Base-by-base conservation (phyloP, 2,113 vertebrate species). In the Chloroceryle aenea region DNA sequence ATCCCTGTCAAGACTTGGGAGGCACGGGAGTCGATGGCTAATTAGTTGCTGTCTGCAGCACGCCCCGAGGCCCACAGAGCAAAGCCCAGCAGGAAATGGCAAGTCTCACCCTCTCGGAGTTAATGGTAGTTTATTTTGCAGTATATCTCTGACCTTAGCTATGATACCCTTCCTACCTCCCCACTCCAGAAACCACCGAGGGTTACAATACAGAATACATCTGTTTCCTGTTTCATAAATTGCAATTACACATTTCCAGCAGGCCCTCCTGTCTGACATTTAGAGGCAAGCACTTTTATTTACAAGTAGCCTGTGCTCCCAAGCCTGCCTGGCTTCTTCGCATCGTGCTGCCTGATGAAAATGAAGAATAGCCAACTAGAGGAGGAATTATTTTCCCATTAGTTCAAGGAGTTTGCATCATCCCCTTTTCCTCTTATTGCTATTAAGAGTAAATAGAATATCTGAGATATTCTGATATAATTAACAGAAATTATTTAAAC, bases 161-260 rank as follows among this genome's bases (percentile, higher is more conserved):
- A 58, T 83, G 52, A 48, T 12, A 34, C 26, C 62, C 79, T 80
- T 82, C 71, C 68, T 43, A 90, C 76, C 77, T 81, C 83, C 64
- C 36, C 45, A 21, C 63, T 82, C n/a, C 69, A 77, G 26, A 52
- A 87, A 90, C 88, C 93, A 68, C 93, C 87, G 82, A 56, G 81
- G 53, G 66, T 53, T 91, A 92, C 42, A 0, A 21, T 85, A 53
- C 27, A 61, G 45, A 87, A 63, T 26, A 26, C 95, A 96, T 96
- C 92, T 97, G 95, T 95, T 97, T 97, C 97, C 97, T 95, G 87
- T 95, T 92, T 77, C 92, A 89, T 19, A 80, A 94, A 82, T 8
- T 42, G 50, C 72, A 78, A 14, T 84, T 66, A 34, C 78, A 87
- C 50, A 19, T 71, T 91, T 77, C 45, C 69, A 96, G 6, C 59